Evolutionary conservation across 2,888 invertebrate genomes (phyloP), one percentile per base, ranked within the genome.

Genomic region (Sabatieria punctata): DNA sequence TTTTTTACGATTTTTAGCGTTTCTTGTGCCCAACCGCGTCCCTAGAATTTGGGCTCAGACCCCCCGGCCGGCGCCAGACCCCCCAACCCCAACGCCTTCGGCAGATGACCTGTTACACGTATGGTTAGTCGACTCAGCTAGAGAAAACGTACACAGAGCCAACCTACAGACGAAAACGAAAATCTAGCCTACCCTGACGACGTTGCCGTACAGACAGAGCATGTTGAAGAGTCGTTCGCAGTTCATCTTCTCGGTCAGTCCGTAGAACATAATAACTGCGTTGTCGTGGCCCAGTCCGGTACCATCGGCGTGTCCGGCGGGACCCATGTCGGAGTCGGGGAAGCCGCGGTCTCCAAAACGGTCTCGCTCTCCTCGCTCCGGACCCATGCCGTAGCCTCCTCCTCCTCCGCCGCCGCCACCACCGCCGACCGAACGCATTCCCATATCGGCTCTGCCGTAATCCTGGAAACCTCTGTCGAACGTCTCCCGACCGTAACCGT

Each of bases 141-240:
- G n/a, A n/a, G n/a, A n/a, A n/a, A n/a, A n/a, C n/a, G n/a, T n/a
- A n/a, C n/a, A n/a, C n/a, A n/a, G n/a, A n/a, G n/a, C n/a, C n/a
- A n/a, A n/a, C n/a, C n/a, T n/a, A n/a, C n/a, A n/a, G n/a, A n/a
- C n/a, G n/a, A n/a, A n/a, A n/a, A n/a, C n/a, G n/a, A n/a, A n/a
- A n/a, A n/a, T n/a, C n/a, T n/a, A 22, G 27, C 30, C 15, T 30
- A 91, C 91, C 78, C 88, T 79, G 60, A 85, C 82, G 55, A 95
- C 91, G 69, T 95, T 95, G 59, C 95, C 95, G 69, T 93, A 95
- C 53, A 93, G 77, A 71, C 95, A 95, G 75, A 95, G 86, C 60
- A 95, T 74, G 72, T 95, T 95, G 77, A 95, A 95, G 52, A 95
- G 77, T 61, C 82, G 78, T 65, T 91, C 89, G 52, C 86, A 83